Evolutionary conservation across 2,888 invertebrate species (phyloP).

Genomic region (Polietes domitor): DNA sequence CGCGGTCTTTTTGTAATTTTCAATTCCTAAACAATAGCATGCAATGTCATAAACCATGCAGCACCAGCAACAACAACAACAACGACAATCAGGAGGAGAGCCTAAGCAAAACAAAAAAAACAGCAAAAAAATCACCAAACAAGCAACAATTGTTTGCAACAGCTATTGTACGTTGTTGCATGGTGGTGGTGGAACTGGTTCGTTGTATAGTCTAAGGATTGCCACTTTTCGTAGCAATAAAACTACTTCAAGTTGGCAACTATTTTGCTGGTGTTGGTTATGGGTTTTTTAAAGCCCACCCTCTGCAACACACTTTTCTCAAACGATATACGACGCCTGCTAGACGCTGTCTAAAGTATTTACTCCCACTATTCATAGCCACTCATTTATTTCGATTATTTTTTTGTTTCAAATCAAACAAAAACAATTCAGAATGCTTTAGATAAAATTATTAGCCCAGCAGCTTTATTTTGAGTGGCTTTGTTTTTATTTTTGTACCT

Average conservation of each 20-base stretch:
- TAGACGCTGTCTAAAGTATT: constrained; percentile 14
- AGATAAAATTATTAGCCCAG: neutral
- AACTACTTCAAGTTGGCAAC: constrained; percentile 23
- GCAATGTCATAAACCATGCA: constrained; percentile 57
- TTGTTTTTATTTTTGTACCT: neutral
- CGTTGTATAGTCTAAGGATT: neutral
- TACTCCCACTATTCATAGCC: constrained; percentile 6
- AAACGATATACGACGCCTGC: neutral
- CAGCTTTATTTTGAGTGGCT: neutral
- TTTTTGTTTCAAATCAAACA: too few species aligned
- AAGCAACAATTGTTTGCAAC: constrained; percentile 61
- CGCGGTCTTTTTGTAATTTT: constrained; percentile 39
- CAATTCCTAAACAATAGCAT: constrained; percentile 51
- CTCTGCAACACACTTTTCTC: neutral
- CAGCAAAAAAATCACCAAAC: constrained; percentile 36
- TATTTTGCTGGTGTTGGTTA: constrained; percentile 52
- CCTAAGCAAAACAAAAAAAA: constrained; percentile 24
- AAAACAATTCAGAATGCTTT: neutral
- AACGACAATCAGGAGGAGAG: constrained; percentile 3
- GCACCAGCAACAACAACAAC: constrained; percentile 18
- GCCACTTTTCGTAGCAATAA: constrained; percentile 10
- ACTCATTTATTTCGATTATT: too few species aligned
- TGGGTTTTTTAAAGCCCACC: constrained; percentile 36
- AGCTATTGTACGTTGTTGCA: constrained; percentile 1
- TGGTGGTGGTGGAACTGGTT: neutral